phyloP scores from a whole-genome alignment of 2,888 invertebrate species.

The Agrenia bidenticulata region DNA sequence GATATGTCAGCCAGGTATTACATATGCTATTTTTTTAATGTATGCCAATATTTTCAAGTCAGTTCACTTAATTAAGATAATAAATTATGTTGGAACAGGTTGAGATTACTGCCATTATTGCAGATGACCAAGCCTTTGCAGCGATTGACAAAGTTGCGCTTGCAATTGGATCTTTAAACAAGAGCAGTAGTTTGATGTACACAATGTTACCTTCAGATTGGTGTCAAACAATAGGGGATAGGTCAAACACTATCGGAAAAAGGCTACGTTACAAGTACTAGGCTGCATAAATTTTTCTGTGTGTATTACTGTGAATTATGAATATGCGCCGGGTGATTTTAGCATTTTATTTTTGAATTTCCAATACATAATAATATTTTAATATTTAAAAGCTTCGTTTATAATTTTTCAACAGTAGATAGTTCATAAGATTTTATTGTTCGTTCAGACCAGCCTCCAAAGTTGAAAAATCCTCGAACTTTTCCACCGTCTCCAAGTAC shows the following conservation, averaged over 20 bases:
- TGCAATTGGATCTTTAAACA: slow-evolving; percentile 3
- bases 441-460: slow-evolving; percentile 30
- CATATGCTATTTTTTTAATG: background rate
- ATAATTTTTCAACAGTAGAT: slow-evolving; percentile 5
- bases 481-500: slow-evolving; percentile 28
- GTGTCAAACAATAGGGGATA: background rate
- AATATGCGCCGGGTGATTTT: too few relatives aligned
- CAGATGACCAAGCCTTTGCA: background rate
- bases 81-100: background rate
- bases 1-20: background rate
- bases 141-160: slow-evolving; percentile 25
- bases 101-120: background rate
- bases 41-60: background rate
- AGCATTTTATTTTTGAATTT: too few relatives aligned
- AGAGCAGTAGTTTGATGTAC: slow-evolving; percentile 18
- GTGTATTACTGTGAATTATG: too few relatives aligned
- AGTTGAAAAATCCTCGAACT: slow-evolving; percentile 28
- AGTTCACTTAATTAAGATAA: background rate
- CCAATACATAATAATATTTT: too few relatives aligned
- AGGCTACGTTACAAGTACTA: background rate
- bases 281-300: too few relatives aligned
- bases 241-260: background rate
- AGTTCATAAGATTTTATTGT: slow-evolving; percentile 31
- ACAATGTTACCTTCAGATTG: slow-evolving; percentile 9
- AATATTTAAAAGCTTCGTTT: too few relatives aligned